Base-by-base conservation (phyloP, 2,797 vertebrate genomes). In the Ctenochaetus hawaiiensis region DNA sequence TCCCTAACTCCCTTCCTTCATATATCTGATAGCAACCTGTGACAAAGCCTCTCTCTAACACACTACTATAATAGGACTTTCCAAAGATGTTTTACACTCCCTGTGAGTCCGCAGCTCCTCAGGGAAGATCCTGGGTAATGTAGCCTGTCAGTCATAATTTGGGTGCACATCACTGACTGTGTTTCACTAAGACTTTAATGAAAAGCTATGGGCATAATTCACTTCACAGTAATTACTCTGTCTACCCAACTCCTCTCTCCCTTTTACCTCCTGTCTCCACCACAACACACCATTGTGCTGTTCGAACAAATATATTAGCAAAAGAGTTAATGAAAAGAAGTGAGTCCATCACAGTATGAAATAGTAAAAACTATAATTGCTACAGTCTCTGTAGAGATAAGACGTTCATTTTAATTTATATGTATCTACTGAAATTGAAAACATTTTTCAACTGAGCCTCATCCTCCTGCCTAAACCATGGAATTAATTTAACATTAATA, bases 121-220 rank as follows among this genome's bases (percentile, higher is more conserved):
- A 5, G 30, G 72, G 79, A 62, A 61, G 44, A 76, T 85, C 39
- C 77, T 77, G 72, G 64, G 75, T 80, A 87, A 87, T 88, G 81
- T 72, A 70, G 81, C 77, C 80, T 84, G 84, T 88, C 90, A 89
- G 64, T 91, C 81, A 80, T 83, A 69, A 79, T 91, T 89, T 86
- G 53, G 72, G 75, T 81, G 81, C 87, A 88, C 78, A 74, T 87
- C 69, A 75, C 57, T 67, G 86, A 65, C 61, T 88, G 75, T 85
- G 78, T 86, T 90, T 87, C 71, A 66, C 75, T 60, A 53, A 72
- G 69, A 84, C 72, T 81, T 82, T 85, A 88, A 89, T 90, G 72
- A 90, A 88, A 88, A 85, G 67, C 81, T 75, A 49, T 47, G n/a
- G 79, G 75, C 77, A 83, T 85, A 87, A 90, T 87, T 87, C 71